A percentile compares a stretch with the other conserved stretches of the same genome.
phyloP scores from a whole-genome alignment of 2,888 invertebrate genomes.

The Myathropa florea region DNA sequence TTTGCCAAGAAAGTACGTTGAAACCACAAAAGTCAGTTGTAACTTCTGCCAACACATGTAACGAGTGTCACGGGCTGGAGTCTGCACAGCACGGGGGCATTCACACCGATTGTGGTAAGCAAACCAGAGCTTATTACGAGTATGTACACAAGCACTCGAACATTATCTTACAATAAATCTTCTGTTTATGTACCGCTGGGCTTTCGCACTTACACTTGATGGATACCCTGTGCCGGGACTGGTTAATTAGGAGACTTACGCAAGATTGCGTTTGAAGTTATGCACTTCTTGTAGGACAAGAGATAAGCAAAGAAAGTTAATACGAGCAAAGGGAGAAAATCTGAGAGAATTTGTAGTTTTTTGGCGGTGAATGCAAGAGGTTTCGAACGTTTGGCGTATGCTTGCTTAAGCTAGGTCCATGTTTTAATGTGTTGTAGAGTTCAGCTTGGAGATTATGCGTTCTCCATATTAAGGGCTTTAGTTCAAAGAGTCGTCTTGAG shows the following conservation, averaged over 20 bases:
- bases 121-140: not conserved
- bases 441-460: too few species aligned
- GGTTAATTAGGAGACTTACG: not conserved
- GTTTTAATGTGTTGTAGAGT: too few species aligned
- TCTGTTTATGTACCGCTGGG: not conserved
- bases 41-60: not conserved
- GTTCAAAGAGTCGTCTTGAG: too few species aligned
- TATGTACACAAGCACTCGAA: not conserved
- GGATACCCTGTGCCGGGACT: not conserved
- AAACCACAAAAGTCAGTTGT: not conserved
- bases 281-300: not conserved
- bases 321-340: too few species aligned
- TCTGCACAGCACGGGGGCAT: not conserved
- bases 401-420: too few species aligned
- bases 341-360: too few species aligned
- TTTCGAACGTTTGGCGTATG: too few species aligned
- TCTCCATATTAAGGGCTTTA: too few species aligned
- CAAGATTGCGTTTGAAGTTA: not conserved
- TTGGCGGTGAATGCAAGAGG: too few species aligned
- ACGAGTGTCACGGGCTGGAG: not conserved
- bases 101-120: not conserved
- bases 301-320: not conserved
- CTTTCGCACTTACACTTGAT: not conserved
- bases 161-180: not conserved
- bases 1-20: not conserved